A percentile compares a stretch with the other conserved stretches of the same genome.
phyloP scores from a whole-genome alignment of 1,140 invertebrate species.

The Tribolium madens region DNA sequence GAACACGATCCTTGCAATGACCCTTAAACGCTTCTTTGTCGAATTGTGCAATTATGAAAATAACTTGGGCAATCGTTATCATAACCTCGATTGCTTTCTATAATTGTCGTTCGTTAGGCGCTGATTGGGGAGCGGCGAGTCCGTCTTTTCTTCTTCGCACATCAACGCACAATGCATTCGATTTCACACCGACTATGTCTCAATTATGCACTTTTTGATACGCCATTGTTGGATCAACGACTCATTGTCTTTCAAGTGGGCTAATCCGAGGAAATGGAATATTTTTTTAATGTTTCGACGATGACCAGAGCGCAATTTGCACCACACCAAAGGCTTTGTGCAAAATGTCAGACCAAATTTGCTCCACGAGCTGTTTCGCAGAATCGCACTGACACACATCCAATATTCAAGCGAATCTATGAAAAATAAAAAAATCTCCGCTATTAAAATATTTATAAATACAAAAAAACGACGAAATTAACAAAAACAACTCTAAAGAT shows the following conservation, averaged over 20 bases:
- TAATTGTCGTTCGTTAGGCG: conserved; percentile 21
- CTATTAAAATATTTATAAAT: too few species aligned
- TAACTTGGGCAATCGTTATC: conserved; percentile 25
- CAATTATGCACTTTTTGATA: conserved; percentile 34
- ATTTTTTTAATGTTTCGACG: neutral
- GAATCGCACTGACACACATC: neutral
- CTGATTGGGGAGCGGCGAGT: neutral
- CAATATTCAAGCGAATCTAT: too few species aligned
- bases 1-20: conserved; percentile 9
- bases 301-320: conserved; percentile 10
- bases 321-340: neutral
- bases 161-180: conserved; percentile 12
- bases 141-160: neutral
- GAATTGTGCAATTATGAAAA: conserved; percentile 9
- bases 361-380: neutral
- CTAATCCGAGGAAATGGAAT: neutral
- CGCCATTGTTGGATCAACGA: conserved; percentile 19
- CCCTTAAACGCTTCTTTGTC: neutral
- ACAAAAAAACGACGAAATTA: too few species aligned
- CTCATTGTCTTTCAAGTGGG: conserved; percentile 6
- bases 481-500: too few species aligned
- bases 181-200: conserved; percentile 32
- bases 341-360: neutral
- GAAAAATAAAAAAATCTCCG: too few species aligned
- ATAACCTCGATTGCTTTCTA: conserved; percentile 26